Conservation (phyloP, 2,888 invertebrate species). For the Masnerella sp. region DNA sequence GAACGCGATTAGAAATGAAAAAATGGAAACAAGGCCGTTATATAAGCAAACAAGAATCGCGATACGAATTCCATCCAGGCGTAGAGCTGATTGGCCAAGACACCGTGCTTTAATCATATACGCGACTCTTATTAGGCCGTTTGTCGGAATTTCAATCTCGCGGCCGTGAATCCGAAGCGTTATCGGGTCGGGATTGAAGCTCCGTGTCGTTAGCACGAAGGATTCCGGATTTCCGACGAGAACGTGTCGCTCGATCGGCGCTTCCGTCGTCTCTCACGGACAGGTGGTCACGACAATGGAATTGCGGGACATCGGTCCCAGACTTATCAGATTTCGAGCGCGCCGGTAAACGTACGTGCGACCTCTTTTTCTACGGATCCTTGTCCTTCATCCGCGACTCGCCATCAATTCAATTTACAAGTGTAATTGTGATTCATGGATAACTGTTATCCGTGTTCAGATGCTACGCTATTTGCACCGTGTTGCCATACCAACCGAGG, state of each 20-base stretch:
- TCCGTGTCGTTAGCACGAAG: constrained; percentile 58
- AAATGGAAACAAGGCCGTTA: too few relatives aligned
- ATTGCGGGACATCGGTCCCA: constrained; percentile 58
- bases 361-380: constrained; percentile 36
- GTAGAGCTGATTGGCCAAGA: too few relatives aligned
- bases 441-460: constrained; percentile 28
- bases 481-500: too few relatives aligned
- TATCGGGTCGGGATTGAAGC: constrained; percentile 54
- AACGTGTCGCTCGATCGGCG: constrained; percentile 52
- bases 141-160: constrained; percentile 52
- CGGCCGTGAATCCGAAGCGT: constrained; percentile 51
- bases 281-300: constrained; percentile 62
- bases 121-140: constrained; percentile 45
- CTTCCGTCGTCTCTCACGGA: constrained; percentile 60
- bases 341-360: constrained; percentile 57
- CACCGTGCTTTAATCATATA: constrained; percentile 48
- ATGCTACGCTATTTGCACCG: constrained; percentile 25
- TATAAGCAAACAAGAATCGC: too few relatives aligned
- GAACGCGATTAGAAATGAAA: too few relatives aligned
- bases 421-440: constrained; percentile 47
- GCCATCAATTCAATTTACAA: constrained; percentile 55
- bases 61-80: too few relatives aligned
- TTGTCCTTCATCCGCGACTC: constrained; percentile 49
- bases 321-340: constrained; percentile 59
- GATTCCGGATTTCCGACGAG: constrained; percentile 53